Percentiles rank a stretch among this genome's conserved stretches.
phyloP scores from a whole-genome alignment of 2,888 invertebrate species.

The Cylloceria caligata region DNA sequence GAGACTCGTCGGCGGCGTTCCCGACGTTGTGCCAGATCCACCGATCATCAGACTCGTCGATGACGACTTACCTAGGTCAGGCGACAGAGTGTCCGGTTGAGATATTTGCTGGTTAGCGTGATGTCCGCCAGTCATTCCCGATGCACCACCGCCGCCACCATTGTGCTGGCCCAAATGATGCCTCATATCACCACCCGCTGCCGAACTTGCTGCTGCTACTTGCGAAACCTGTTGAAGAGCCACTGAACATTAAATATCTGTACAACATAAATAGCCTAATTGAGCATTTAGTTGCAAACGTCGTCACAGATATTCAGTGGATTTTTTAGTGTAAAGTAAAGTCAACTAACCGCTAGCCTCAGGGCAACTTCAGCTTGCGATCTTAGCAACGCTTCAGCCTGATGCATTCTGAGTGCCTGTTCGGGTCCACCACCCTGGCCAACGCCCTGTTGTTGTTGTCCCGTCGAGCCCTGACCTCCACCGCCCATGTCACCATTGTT shows the following conservation, averaged over 20 bases:
- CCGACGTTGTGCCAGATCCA: constrained; percentile 64
- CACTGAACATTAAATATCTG: not conserved
- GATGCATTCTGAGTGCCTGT: constrained; percentile 88
- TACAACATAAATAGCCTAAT: not conserved
- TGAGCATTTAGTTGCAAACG: not conserved
- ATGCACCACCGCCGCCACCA: constrained; percentile 78
- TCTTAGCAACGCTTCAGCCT: constrained; percentile 92
- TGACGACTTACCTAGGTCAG: constrained; percentile 81
- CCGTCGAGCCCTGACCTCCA: constrained; percentile 82
- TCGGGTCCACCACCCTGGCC: constrained; percentile 81
- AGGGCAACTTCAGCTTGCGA: constrained; percentile 95
- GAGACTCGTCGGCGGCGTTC: constrained; percentile 65
- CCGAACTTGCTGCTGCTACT: constrained; percentile 84
- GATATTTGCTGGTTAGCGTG: constrained; percentile 83
- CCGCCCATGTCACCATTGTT: constrained; percentile 84
- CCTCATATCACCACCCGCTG: constrained; percentile 83
- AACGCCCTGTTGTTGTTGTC: constrained; percentile 82
- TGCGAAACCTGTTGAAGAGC: constrained; percentile 79
- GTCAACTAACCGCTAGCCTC: constrained; percentile 89
- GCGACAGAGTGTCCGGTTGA: constrained; percentile 82
- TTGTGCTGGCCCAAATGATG: constrained; percentile 84
- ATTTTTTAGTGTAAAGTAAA: not conserved
- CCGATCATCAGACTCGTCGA: constrained; percentile 68
- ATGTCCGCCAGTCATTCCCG: constrained; percentile 82
- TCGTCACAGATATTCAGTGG: not conserved